These are phyloP conservation scores for Otis tarda DNA, from an alignment of 2,113 vertebrate genomes.

Conservation along the genomic window DNA sequence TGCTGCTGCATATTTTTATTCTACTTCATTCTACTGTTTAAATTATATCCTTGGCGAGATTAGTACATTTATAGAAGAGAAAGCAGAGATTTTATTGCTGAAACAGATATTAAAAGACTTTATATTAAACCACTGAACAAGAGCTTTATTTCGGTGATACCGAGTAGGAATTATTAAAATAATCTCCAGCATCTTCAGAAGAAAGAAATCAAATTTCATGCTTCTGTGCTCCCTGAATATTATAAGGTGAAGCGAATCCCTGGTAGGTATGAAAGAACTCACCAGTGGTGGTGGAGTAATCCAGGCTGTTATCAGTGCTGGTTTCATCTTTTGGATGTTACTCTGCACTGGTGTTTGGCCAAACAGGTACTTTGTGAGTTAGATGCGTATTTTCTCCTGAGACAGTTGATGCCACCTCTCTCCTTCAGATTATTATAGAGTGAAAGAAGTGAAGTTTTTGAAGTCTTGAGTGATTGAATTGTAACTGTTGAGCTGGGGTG, in stretches of 20 bases:
- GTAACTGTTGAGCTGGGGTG: not conserved
- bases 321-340: not conserved
- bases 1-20: slow-evolving; percentile 9
- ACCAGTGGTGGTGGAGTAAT: not conserved
- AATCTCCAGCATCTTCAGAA: slow-evolving; percentile 33
- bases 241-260: not conserved
- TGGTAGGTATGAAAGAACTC: not conserved
- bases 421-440: not conserved
- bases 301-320: fast-evolving
- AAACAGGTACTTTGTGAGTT: not conserved
- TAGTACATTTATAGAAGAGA: not conserved
- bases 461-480: not conserved
- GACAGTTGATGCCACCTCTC: not conserved
- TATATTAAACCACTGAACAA: slow-evolving; percentile 2
- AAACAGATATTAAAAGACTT: slow-evolving; percentile 34
- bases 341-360: not conserved
- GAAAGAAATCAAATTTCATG: slow-evolving; percentile 54
- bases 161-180: slow-evolving; percentile 21
- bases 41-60: not conserved
- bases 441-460: not conserved
- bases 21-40: not conserved
- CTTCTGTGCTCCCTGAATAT: not conserved
- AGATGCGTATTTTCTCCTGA: not conserved
- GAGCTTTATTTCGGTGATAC: not conserved
- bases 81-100: slow-evolving; percentile 14